A percentile compares a stretch with the other conserved stretches of the same genome.
phyloP scores from a whole-genome alignment of 2,888 invertebrate genomes.

The Seladonia tumulorum region DNA sequence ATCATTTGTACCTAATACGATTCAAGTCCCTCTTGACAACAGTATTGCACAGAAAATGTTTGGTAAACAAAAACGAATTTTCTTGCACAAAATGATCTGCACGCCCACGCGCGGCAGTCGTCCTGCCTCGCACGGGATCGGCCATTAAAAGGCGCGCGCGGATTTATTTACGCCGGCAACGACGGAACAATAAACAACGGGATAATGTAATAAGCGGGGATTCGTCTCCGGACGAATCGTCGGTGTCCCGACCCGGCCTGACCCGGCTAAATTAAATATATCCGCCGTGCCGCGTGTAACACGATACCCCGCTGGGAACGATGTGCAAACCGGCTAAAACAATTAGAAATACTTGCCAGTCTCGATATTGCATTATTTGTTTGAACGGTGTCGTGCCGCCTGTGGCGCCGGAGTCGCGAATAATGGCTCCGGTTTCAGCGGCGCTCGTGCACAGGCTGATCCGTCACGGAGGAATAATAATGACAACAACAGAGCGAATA shows the following conservation, averaged over 20 bases:
- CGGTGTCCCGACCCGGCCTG: background rate
- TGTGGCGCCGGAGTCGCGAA: background rate
- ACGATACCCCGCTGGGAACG: constrained; percentile 27
- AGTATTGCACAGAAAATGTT: background rate
- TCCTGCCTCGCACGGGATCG: background rate
- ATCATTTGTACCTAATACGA: too few species aligned
- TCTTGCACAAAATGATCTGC: background rate
- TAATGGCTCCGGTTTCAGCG: background rate
- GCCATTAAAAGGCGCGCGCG: background rate
- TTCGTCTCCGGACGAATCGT: constrained; percentile 8
- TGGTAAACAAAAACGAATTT: background rate
- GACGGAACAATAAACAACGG: constrained; percentile 37
- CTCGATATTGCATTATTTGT: background rate
- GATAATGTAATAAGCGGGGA: constrained; percentile 43
- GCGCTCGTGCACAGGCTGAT: background rate
- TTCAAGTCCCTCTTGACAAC: too few species aligned
- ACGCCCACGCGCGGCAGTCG: background rate
- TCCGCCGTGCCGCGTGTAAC: constrained; percentile 26
- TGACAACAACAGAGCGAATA: background rate
- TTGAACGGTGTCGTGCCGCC: background rate
- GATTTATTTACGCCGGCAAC: constrained; percentile 37
- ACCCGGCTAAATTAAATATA: constrained; percentile 41
- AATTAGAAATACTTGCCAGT: constrained; percentile 19
- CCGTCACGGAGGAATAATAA: background rate
- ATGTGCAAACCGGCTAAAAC: constrained; percentile 26